Evolutionary conservation across 2,888 invertebrate genomes (phyloP), one percentile per base, ranked within the genome.

Genomic region (Melanophora roralis): DNA sequence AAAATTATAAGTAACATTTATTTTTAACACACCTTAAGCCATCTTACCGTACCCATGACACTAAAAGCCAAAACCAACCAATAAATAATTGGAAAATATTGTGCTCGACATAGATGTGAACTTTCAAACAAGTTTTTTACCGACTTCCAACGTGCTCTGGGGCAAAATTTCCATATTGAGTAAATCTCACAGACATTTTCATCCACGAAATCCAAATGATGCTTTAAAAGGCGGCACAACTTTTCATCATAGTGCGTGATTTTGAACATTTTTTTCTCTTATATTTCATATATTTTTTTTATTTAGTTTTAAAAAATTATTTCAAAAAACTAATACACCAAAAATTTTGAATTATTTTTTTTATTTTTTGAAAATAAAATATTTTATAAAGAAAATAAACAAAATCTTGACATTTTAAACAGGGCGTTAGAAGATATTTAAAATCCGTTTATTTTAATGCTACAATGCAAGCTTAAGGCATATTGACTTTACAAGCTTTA

Each of bases 81-180:
- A 80, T 84, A 87, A 23, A 85, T 73, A 2, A 85, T 19, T 8
- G 86, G 84, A 83, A 86, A 87, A 80, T 84, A 81, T 36, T 84
- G 83, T 9, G 83, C 80, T 4, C 75, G 76, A 57, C 85, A 86
- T 0, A 83, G 53, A 5, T 83, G 60, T n/a, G 78, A 47, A 9
- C 82, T 65, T 1, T 36, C 16, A 6, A 83, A 62, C 16, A 82
- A 78, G 19, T 69, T 59, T 47, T 74, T 79, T 0, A 84, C 4
- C 6, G 83, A 68, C 8, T 79, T 62, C 83, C 83, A 84, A 9
- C 81, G 81, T 1, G 47, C 34, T 38, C 57, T 78, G 1, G 83
- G 81, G 49, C 77, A 83, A 40, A 85, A 82, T 47, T 83, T 79
- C 86, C 86, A 86, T 72, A 86, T 86, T 1, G 85, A 83, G 51